Conservation (phyloP, 2,113 vertebrate species). For the Epinephelus cyanopodus region DNA sequence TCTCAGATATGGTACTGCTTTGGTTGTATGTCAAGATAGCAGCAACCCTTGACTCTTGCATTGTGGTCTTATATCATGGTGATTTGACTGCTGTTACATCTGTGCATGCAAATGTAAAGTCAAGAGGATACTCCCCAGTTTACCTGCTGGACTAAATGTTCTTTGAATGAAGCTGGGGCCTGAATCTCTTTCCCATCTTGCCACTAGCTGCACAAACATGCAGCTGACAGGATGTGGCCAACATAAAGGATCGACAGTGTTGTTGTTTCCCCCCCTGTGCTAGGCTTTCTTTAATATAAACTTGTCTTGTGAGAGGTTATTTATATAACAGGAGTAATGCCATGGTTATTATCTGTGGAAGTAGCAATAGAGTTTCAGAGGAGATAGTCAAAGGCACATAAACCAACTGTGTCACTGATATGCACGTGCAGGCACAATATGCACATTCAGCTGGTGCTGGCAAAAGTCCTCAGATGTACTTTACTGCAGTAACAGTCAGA, state of each 20-base stretch:
- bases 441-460: constrained; percentile 8
- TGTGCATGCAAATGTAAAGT: neutral
- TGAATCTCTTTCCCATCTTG: neutral
- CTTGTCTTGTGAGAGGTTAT: neutral
- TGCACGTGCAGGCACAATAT: neutral
- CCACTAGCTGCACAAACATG: constrained; percentile 15
- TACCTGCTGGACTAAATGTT: constrained; percentile 4
- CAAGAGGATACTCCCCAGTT: neutral
- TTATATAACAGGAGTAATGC: constrained; percentile 7
- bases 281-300: neutral
- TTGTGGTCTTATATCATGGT: neutral
- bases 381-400: constrained; percentile 40
- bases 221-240: constrained; percentile 57
- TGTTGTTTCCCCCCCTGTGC: neutral
- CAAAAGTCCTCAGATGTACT: neutral
- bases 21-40: constrained; percentile 32
- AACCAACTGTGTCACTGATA: constrained; percentile 20
- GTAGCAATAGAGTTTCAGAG: constrained; percentile 19
- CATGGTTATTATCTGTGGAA: constrained; percentile 54
- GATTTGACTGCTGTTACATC: constrained; percentile 27
- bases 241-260: constrained; percentile 3
- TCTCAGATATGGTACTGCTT: constrained; percentile 25
- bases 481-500: neutral
- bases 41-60: neutral
- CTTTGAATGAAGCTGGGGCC: constrained; percentile 1